Conservation (phyloP, 92 coral and sea anemone genomes). For the Diadumene lineata region DNA sequence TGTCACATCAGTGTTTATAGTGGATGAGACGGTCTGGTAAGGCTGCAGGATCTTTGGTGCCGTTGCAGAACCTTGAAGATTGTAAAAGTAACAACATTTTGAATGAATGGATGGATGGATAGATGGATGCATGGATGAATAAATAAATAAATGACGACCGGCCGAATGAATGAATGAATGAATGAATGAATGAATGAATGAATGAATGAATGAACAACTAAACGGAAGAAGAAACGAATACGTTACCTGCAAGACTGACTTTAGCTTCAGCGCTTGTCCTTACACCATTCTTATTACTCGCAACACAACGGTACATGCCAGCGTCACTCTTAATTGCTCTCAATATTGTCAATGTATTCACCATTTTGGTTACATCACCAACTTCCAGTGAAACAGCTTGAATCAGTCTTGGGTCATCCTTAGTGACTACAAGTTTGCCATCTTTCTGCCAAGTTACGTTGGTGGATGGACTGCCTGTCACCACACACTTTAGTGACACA, state of each 20-base stretch:
- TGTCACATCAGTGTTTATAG: conserved; percentile 37
- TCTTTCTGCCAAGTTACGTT: conserved; percentile 62
- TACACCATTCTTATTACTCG: conserved; percentile 26
- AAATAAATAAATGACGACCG: too few relatives aligned
- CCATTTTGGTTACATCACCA: conserved; percentile 12
- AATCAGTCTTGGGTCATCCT: conserved; percentile 1
- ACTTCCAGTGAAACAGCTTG: background rate
- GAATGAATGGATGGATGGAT: too few relatives aligned
- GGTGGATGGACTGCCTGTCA: conserved; percentile 40
- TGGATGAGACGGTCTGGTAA: conserved; percentile 15
- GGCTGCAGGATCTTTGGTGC: conserved; percentile 31
- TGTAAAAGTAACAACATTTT: background rate
- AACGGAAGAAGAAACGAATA: too few relatives aligned
- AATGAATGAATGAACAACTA: too few relatives aligned
- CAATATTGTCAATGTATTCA: conserved; percentile 31
- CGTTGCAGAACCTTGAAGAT: conserved; percentile 7
- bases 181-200: too few relatives aligned
- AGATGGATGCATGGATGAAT: too few relatives aligned
- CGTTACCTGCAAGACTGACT: conserved; percentile 29
- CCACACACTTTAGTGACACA: conserved; percentile 54
- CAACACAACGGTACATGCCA: conserved; percentile 67
- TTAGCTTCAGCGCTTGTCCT: conserved; percentile 29
- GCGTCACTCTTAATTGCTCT: conserved; percentile 20
- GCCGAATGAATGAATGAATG: too few relatives aligned
- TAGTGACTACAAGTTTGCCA: conserved; percentile 27